Conservation (phyloP, 2,797 vertebrate genomes). For the Eulemur rubriventer region DNA sequence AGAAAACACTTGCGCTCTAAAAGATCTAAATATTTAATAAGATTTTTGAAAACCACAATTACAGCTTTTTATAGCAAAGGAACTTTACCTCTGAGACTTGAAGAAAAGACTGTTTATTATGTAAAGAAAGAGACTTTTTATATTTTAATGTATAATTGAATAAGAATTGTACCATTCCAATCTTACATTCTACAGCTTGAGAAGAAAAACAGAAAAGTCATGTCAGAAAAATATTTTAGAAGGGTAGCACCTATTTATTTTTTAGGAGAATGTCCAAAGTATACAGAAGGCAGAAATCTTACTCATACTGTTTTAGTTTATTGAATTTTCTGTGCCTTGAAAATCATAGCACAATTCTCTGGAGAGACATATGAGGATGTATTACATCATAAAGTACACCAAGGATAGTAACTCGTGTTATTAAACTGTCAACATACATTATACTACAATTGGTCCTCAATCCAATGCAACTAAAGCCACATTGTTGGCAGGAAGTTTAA, state of each 20-base stretch:
- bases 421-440: conserved; percentile 88
- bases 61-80: conserved; percentile 71
- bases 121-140: conserved; percentile 65
- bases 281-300: conserved; percentile 83
- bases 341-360: conserved; percentile 81
- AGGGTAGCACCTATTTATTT: conserved; percentile 84
- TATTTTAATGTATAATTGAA: conserved; percentile 73
- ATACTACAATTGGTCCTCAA: conserved; percentile 84
- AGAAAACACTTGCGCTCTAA: conserved; percentile 73
- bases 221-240: conserved; percentile 82
- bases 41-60: conserved; percentile 74
- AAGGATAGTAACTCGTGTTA: conserved; percentile 85
- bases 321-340: conserved; percentile 83
- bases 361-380: conserved; percentile 83
- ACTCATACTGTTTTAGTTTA: conserved; percentile 81
- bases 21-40: conserved; percentile 73
- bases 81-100: conserved; percentile 71
- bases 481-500: conserved; percentile 84
- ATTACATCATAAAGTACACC: conserved; percentile 88
- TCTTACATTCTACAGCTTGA: conserved; percentile 68
- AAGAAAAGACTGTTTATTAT: conserved; percentile 77
- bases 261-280: conserved; percentile 85
- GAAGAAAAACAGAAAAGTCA: conserved; percentile 83
- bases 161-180: conserved; percentile 75
- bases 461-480: conserved; percentile 79